phyloP scores from a whole-genome alignment of 2,797 vertebrate species.

The Saguinus oedipus region DNA sequence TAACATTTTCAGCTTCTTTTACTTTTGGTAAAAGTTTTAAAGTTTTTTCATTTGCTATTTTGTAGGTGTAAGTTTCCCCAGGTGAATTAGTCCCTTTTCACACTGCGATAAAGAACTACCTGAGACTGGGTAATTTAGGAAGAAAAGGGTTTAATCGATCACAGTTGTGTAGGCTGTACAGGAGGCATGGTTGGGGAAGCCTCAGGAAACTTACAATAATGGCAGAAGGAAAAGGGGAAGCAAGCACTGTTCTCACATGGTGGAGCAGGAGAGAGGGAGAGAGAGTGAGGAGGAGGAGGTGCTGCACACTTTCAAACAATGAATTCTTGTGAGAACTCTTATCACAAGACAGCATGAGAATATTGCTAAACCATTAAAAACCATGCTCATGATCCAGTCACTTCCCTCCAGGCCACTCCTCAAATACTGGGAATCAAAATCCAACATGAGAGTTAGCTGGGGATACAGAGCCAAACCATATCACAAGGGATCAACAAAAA shows the following conservation, averaged over 20 bases:
- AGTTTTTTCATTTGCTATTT: conserved; percentile 47
- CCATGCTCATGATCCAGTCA: neutral
- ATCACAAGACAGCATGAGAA: neutral
- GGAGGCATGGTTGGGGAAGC: neutral
- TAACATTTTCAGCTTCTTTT: neutral
- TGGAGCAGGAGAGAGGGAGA: neutral
- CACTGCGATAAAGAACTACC: neutral
- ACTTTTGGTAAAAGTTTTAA: conserved; percentile 43
- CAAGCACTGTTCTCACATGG: neutral
- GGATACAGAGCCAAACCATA: neutral
- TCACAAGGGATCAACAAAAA: neutral
- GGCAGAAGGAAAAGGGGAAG: neutral
- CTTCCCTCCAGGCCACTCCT: neutral
- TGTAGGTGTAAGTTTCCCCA: neutral
- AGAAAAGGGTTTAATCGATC: neutral
- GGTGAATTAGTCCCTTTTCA: neutral
- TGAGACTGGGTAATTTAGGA: neutral
- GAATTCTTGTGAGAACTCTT: neutral
- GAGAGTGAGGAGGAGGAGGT: neutral
- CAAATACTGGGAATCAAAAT: neutral
- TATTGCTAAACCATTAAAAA: neutral
- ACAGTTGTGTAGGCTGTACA: neutral
- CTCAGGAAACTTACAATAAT: neutral
- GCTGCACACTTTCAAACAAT: neutral
- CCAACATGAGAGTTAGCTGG: neutral